These are phyloP conservation scores for Chamaetylas fuelleborni DNA, from an alignment of 2,113 vertebrate species.

Conservation along the genomic window DNA sequence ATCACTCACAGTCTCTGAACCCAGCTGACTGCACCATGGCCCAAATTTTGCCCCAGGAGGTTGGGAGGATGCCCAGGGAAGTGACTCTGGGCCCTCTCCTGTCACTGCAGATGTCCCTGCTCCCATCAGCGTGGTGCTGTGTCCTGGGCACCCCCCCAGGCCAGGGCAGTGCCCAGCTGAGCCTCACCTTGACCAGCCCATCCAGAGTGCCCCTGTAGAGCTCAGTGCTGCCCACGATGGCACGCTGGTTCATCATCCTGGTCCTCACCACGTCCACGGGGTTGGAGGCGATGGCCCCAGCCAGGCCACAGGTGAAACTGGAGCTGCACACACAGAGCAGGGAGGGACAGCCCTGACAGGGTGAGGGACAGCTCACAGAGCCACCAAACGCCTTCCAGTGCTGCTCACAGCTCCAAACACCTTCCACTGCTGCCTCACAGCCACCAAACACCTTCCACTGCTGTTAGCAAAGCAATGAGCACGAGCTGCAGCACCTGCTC, in stretches of 20 bases:
- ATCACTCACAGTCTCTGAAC: background rate
- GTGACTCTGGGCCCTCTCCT: background rate
- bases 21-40: background rate
- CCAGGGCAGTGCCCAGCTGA: background rate
- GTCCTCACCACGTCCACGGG: conserved; percentile 92
- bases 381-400: background rate
- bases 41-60: background rate
- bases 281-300: conserved; percentile 90
- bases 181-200: conserved; percentile 85
- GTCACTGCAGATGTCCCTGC: background rate
- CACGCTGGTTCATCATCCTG: conserved; percentile 94
- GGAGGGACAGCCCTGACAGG: background rate
- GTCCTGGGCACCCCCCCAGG: background rate
- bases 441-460: background rate
- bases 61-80: background rate
- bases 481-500: background rate
- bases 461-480: rapidly evolving
- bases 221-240: conserved; percentile 68
- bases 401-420: background rate
- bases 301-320: conserved; percentile 89
- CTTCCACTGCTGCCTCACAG: background rate
- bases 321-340: conserved; percentile 71
- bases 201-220: conserved; percentile 89
- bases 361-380: background rate
- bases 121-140: background rate